Conservation (phyloP, 92 coral and sea anemone species). For the Parazoanthus swiftii region DNA sequence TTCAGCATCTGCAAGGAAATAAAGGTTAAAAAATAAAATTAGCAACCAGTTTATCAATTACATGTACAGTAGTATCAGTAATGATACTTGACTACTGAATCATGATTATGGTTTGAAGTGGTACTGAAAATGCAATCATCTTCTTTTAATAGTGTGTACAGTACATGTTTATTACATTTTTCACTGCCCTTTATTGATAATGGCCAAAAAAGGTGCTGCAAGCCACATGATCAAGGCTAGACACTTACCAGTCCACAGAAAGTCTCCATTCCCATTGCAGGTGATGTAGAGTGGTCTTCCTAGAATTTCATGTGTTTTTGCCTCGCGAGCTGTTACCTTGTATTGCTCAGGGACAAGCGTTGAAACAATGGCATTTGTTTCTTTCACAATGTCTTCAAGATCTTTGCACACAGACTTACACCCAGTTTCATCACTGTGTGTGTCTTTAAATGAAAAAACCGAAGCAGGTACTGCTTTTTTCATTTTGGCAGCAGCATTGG, state of each 20-base stretch:
- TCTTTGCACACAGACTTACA: constrained; percentile 58
- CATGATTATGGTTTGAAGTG: too few species aligned
- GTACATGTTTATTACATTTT: too few species aligned
- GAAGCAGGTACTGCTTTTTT: constrained; percentile 55
- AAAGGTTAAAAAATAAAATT: too few species aligned
- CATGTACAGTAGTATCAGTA: too few species aligned
- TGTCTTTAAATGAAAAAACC: constrained; percentile 68
- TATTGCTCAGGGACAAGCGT: constrained; percentile 76
- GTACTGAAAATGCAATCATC: too few species aligned
- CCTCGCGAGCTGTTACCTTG: constrained; percentile 55
- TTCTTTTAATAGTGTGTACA: too few species aligned
- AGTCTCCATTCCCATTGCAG: constrained; percentile 70
- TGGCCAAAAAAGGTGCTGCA: too few species aligned
- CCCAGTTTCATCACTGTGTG: constrained; percentile 64
- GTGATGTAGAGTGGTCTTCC: constrained; percentile 68
- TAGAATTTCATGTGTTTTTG: constrained; percentile 56
- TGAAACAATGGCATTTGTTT: constrained; percentile 46
- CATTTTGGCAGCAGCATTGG: constrained; percentile 48
- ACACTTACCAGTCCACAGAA: constrained; percentile 63
- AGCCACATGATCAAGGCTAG: too few species aligned
- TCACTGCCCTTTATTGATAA: too few species aligned
- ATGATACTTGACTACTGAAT: too few species aligned
- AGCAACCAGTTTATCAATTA: too few species aligned
- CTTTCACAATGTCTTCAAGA: constrained; percentile 45
- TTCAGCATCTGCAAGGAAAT: constrained; percentile 31